Evolutionary conservation across 2,888 invertebrate species (phyloP), one percentile per base, ranked within the genome.

Genomic region (Drosophila barbarae): DNA sequence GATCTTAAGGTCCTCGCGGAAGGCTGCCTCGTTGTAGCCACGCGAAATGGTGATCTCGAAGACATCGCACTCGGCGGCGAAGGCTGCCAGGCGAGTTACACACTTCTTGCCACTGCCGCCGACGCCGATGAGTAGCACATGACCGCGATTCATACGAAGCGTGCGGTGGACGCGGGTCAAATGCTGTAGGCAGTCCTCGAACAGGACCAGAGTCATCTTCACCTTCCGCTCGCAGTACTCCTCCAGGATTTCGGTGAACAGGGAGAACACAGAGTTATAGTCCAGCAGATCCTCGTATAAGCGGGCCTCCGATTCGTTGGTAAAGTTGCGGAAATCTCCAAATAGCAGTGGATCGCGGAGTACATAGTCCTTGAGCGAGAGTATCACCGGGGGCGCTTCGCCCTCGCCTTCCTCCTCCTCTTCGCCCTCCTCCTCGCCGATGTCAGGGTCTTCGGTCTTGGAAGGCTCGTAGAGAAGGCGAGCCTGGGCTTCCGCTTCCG

Each of bases 141-240:
- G 96, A 0, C 97, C 97, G 71, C 94, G 87, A 72, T 87, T 85
- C 93, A 96, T 93, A 71, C 97, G 92, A 66, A 98, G 90, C 0
- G 94, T 94, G 23, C 98, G 93, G 78, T 97, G 97, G 12, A 96
- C 92, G 46, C 97, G 91, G 0, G 96, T 97, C 83, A 98, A 87
- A 88, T 98, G 97, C 86, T 98, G 97, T 52, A 98, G 89, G 41
- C 96, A 97, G 86, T 97, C 97, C 85, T 98, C 95, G 87, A 98
- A 98, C 26, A 98, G 90, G 0, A 98, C 96, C 72, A 98, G 91
- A 26, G 93, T 93, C 90, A 97, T 91, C 84, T 94, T 93, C 64
- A 91, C 91, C 51, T 92, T 91, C 26, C 92, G 92, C 75, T 96
- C 96, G 86, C 95, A 95, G 89, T 95, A 97, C 75, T 96, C 95